Evolutionary conservation across 2,888 invertebrate species (phyloP).

Genomic region (Marasmarcha lunaedactyla): DNA sequence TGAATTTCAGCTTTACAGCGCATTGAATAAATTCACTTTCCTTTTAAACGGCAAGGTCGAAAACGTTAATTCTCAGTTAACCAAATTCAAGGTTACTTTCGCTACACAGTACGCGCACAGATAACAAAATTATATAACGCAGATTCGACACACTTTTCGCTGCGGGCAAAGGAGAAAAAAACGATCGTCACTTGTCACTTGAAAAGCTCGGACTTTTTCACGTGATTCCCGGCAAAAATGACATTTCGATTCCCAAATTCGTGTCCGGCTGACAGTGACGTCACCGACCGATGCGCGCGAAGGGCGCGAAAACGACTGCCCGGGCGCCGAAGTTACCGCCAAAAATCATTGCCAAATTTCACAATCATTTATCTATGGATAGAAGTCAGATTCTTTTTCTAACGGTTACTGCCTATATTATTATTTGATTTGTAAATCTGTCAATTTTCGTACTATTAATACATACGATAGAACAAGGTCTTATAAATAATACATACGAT

Average conservation of each 20-base stretch:
- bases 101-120: not conserved
- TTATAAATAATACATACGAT: too few relatives aligned
- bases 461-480: too few relatives aligned
- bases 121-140: not conserved
- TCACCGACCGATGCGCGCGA: not conserved
- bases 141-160: not conserved
- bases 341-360: conserved; percentile 55
- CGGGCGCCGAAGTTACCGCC: conserved; percentile 29
- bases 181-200: not conserved
- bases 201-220: not conserved
- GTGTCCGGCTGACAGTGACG: conserved; percentile 4
- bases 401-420: not conserved
- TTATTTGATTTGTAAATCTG: too few relatives aligned
- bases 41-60: not conserved
- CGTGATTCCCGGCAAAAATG: not conserved
- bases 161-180: not conserved
- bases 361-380: conserved; percentile 24
- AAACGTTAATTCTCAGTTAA: not conserved
- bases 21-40: not conserved
- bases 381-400: not conserved
- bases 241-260: conserved; percentile 7
- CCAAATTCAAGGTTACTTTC: conserved; percentile 17
- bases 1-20: not conserved
- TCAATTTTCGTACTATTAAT: too few relatives aligned
- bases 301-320: conserved; percentile 25